phyloP scores from a whole-genome alignment of 2,113 vertebrate species.

The Psammodynastes pulverulentus region DNA sequence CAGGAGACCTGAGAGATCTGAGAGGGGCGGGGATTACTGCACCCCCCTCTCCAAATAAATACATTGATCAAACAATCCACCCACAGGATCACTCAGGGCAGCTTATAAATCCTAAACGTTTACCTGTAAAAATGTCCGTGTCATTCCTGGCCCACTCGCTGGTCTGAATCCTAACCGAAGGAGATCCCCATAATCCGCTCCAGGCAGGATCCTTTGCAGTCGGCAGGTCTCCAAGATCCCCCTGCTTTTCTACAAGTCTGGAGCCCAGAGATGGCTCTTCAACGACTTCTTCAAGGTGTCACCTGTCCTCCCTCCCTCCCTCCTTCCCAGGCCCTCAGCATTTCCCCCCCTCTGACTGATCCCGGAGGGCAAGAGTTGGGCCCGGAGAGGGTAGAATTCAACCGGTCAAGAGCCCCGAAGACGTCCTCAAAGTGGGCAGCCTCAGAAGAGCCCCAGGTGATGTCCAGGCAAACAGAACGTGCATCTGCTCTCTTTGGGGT shows the following conservation, averaged over 20 bases:
- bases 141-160: not conserved
- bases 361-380: too few relatives aligned
- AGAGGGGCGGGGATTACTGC: not conserved
- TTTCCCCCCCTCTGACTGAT: not conserved
- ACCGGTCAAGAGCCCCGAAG: not conserved
- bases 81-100: too few relatives aligned
- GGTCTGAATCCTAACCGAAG: not conserved
- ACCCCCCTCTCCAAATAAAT: not conserved
- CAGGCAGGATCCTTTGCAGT: not conserved
- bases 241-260: not conserved
- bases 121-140: not conserved
- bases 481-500: not conserved
- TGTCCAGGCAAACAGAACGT: not conserved
- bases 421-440: not conserved
- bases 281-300: not conserved
- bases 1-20: not conserved
- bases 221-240: not conserved
- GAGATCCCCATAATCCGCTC: not conserved
- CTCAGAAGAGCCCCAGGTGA: not conserved
- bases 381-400: too few relatives aligned
- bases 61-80: too few relatives aligned
- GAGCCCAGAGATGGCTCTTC: not conserved
- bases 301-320: not conserved
- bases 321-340: not conserved
- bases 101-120: not conserved